Conservation (phyloP, 2,113 vertebrate genomes). For the Malurus cyaneus region DNA sequence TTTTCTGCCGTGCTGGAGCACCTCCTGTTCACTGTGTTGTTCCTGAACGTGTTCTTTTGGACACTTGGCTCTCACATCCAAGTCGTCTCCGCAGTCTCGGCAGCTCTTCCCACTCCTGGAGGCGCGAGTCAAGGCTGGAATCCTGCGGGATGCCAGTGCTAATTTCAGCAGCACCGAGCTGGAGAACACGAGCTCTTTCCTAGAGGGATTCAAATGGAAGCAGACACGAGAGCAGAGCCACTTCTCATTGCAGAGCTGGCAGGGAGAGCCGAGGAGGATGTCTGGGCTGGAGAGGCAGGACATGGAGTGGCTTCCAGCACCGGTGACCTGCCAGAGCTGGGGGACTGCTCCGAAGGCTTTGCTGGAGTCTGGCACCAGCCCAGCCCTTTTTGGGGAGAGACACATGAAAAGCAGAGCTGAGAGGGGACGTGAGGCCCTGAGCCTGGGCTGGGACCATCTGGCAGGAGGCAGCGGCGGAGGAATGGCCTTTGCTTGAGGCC, state of each 20-base stretch:
- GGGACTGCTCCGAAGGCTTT: not conserved
- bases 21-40: not conserved
- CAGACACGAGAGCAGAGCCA: slow-evolving; percentile 29
- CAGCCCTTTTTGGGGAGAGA: not conserved
- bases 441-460: not conserved
- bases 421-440: slow-evolving; percentile 19
- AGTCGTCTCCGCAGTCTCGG: not conserved
- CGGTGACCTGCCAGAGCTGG: slow-evolving; percentile 1
- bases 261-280: slow-evolving; percentile 26
- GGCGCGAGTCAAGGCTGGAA: not conserved
- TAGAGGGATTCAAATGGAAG: slow-evolving; percentile 51
- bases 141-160: slow-evolving; percentile 25
- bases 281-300: slow-evolving; percentile 33
- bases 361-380: not conserved
- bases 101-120: not conserved
- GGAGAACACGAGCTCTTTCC: slow-evolving; percentile 37
- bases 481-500: not conserved
- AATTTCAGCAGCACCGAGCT: slow-evolving; percentile 56
- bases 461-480: not conserved
- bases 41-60: not conserved
- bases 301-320: not conserved
- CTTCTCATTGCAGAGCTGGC: slow-evolving; percentile 40
- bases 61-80: not conserved
- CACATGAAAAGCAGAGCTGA: not conserved
- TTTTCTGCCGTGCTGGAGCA: not conserved